Evolutionary conservation across 2,797 vertebrate species (phyloP).

Genomic region (Phrynocephalus forsythii): DNA sequence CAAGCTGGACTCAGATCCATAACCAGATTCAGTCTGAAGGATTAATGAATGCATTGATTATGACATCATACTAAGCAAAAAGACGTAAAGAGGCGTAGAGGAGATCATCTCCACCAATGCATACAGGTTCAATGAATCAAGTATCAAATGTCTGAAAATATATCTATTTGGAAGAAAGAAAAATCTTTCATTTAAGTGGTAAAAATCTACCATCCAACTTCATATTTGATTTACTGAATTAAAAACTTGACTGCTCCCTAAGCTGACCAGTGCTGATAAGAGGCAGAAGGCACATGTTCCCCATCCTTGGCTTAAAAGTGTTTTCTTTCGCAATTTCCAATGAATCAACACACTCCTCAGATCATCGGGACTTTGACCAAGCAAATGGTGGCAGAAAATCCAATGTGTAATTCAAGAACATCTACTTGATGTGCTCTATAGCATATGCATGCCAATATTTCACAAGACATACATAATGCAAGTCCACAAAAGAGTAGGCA

Average conservation of each 20-base stretch:
- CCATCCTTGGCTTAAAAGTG: neutral
- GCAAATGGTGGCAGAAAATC: neutral
- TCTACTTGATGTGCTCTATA: neutral
- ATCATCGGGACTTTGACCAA: neutral
- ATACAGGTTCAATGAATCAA: neutral
- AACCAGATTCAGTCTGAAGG: constrained; percentile 92
- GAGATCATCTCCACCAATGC: neutral
- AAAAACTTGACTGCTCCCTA: neutral
- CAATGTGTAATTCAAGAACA: neutral
- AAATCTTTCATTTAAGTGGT: neutral
- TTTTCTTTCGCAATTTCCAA: neutral
- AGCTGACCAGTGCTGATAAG: neutral
- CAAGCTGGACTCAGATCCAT: constrained; percentile 95
- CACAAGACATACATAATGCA: neutral
- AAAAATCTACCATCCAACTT: neutral
- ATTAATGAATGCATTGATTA: constrained; percentile 27
- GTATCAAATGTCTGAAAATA: neutral
- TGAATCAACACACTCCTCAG: neutral
- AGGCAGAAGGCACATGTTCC: neutral
- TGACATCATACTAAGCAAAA: constrained; percentile 40
- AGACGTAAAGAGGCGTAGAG: neutral
- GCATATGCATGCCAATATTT: neutral
- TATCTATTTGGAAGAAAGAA: neutral
- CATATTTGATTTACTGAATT: neutral
- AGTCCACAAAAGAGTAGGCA: neutral